A percentile compares a stretch with the other conserved stretches of the same genome.
phyloP scores from a whole-genome alignment of 2,888 invertebrate genomes.

The Eledone cirrhosa region DNA sequence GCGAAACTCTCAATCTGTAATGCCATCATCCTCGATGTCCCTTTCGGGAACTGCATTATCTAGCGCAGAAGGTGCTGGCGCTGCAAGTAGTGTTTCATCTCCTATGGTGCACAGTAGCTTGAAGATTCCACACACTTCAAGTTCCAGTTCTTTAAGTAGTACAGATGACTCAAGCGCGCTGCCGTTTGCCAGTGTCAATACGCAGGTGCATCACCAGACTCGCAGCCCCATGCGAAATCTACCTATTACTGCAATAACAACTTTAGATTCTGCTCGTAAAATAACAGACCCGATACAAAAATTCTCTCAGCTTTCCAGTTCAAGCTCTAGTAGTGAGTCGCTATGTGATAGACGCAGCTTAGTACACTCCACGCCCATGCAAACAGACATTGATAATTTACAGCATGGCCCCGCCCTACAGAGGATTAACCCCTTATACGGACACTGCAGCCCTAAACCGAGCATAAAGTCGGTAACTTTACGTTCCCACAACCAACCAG shows the following conservation, averaged over 20 bases:
- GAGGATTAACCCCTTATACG: constrained; percentile 17
- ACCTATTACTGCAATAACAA: constrained; percentile 31
- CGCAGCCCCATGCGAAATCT: constrained; percentile 1
- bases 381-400: neutral
- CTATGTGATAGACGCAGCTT: constrained; percentile 35
- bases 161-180: constrained; percentile 51
- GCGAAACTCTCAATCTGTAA: constrained; percentile 29
- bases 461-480: neutral
- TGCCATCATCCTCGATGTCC: constrained; percentile 37
- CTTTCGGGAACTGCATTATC: neutral
- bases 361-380: neutral
- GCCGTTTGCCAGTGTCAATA: constrained; percentile 41
- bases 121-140: constrained; percentile 47
- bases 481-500: constrained; percentile 1
- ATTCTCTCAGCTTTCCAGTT: constrained; percentile 51
- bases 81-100: constrained; percentile 14
- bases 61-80: neutral
- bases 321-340: constrained; percentile 48
- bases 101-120: constrained; percentile 4
- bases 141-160: constrained; percentile 55
- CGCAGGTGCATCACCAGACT: constrained; percentile 4
- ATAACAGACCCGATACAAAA: constrained; percentile 47
- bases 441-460: neutral
- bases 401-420: constrained; percentile 26
- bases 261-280: constrained; percentile 34